Evolutionary conservation across 2,113 vertebrate genomes (phyloP).

Genomic region (Bos taurus): DNA sequence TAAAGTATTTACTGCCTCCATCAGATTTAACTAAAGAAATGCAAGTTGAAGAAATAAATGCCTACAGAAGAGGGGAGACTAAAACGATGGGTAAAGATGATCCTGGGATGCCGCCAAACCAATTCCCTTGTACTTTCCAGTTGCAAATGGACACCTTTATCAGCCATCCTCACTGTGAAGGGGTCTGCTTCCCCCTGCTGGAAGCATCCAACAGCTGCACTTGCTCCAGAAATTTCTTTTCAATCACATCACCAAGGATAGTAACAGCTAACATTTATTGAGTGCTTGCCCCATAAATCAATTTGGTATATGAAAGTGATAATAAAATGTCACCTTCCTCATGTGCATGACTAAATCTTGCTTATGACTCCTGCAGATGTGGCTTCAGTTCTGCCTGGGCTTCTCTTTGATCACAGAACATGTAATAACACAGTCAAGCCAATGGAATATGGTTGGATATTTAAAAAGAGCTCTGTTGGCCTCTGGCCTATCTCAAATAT

Average conservation of each 20-base stretch:
- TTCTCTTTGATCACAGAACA: background rate
- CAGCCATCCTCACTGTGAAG: background rate
- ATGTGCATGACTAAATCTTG: background rate
- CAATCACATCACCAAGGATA: background rate
- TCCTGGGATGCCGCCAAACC: background rate
- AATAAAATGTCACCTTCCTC: background rate
- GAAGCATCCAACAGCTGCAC: background rate
- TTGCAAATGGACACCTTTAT: background rate
- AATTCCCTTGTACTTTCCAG: background rate
- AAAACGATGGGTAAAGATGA: background rate
- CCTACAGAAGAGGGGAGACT: background rate
- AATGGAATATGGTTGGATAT: background rate
- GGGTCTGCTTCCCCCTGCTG: slow-evolving; percentile 63
- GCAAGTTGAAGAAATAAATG: background rate
- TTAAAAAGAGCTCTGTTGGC: background rate
- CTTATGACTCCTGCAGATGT: background rate
- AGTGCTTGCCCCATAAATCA: background rate
- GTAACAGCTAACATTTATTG: background rate
- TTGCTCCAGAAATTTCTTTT: background rate
- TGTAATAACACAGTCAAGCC: background rate
- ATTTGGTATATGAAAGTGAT: background rate
- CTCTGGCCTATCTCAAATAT: background rate
- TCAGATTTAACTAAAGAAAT: slow-evolving; percentile 27
- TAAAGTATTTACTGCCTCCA: background rate
- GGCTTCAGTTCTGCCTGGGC: background rate